A percentile compares a stretch with the other conserved stretches of the same genome.
phyloP scores from a whole-genome alignment of 2,888 invertebrate genomes.

The Hemithea aestivaria region DNA sequence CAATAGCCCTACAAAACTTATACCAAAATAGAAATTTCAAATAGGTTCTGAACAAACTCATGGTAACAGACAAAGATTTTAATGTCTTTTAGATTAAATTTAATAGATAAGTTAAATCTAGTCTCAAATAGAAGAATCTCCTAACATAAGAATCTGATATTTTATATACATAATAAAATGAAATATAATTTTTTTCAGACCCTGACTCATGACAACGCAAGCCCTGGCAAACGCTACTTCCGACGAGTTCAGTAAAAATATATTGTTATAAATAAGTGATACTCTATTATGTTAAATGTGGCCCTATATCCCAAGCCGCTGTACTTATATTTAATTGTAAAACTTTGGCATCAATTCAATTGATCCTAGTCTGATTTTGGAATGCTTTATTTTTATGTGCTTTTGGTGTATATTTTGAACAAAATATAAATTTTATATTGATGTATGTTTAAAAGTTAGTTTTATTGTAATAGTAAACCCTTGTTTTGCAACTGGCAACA shows the following conservation, averaged over 20 bases:
- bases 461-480: too few relatives aligned
- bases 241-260: slow-evolving; percentile 47
- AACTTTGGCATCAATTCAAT: slow-evolving; percentile 8
- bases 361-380: slow-evolving; percentile 14
- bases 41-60: too few relatives aligned
- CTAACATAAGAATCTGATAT: too few relatives aligned
- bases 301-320: background rate
- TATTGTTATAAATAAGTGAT: background rate
- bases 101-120: too few relatives aligned
- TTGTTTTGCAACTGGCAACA: too few relatives aligned
- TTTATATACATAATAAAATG: background rate
- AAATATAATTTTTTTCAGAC: slow-evolving; percentile 33
- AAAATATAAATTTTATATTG: background rate
- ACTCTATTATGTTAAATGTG: slow-evolving; percentile 5
- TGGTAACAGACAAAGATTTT: too few relatives aligned
- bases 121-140: too few relatives aligned
- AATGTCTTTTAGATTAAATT: too few relatives aligned
- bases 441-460: too few relatives aligned
- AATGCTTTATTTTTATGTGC: slow-evolving; percentile 10
- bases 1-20: too few relatives aligned
- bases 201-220: slow-evolving; percentile 68
- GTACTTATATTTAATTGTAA: slow-evolving; percentile 7
- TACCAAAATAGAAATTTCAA: too few relatives aligned
- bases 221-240: slow-evolving; percentile 73
- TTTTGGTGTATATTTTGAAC: slow-evolving; percentile 11